These are phyloP conservation scores for Poliocrania exsul DNA, from an alignment of 2,797 vertebrate species.

Conservation along the genomic window DNA sequence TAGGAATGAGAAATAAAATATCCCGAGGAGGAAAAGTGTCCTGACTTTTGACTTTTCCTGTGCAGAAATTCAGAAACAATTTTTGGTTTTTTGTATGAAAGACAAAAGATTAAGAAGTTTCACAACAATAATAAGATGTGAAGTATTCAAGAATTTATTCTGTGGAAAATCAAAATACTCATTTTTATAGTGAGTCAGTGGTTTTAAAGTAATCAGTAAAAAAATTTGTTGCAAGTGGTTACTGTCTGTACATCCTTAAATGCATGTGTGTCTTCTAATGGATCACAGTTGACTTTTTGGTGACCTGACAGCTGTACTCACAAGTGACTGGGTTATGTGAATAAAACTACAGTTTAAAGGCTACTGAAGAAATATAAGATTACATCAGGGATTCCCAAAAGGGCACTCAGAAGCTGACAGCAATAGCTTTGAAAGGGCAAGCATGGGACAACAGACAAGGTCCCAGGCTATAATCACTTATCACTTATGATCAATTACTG, in stretches of 20 bases:
- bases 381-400: not conserved
- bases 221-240: not conserved
- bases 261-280: not conserved
- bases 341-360: not conserved
- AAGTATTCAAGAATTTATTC: not conserved
- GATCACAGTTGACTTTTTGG: not conserved
- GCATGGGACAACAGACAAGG: fast-evolving
- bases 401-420: not conserved
- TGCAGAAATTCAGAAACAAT: not conserved
- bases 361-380: not conserved
- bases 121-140: not conserved
- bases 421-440: not conserved
- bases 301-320: not conserved
- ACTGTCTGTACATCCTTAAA: not conserved
- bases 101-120: not conserved
- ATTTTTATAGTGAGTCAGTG: not conserved
- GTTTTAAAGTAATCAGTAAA: not conserved
- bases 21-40: not conserved
- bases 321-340: not conserved
- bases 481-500: not conserved
- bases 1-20: not conserved
- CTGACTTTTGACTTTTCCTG: not conserved
- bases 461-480: not conserved
- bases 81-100: not conserved
- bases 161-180: fast-evolving